Evolutionary conservation across 2,888 invertebrate species (phyloP), one percentile per base, ranked within the genome.

Genomic region (Coelopa pilipes): DNA sequence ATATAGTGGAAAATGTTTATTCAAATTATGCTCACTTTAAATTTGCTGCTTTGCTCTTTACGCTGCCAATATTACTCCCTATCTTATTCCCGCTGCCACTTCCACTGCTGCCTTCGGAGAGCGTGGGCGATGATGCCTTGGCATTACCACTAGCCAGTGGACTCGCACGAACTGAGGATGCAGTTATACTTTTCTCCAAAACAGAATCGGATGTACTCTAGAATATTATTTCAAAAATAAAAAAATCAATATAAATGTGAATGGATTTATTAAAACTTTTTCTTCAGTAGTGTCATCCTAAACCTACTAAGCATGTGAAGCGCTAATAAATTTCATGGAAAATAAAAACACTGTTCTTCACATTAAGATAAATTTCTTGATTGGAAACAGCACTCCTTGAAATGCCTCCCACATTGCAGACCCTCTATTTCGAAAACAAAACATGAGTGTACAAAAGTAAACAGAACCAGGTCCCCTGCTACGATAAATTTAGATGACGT

Each of bases 171-270:
- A 81, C 76, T 47, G 70, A n/a, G 59, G 82, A 71, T 7, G 34
- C 34, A 4, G 34, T 34, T 2, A 34, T 34, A 75, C 81, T 85
- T 73, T 85, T 87, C 75, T 87, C 87, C 80, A 90, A 88, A 74
- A 90, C 88, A 0, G 91, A 90, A 81, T 92, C 92, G 12, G 5
- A 15, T 1, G 34, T 24, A 21, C 34, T 34, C 34, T 34, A 34
- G 34, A 34, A 34, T 7, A 7, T 7, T 7, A 34, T 34, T 34
- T 4, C 34, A 34, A 34, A n/a, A n/a, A n/a, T n/a, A n/a, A n/a
- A n/a, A n/a, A n/a, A n/a, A 34, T 34, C 34, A 34, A 34, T 34
- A 4, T 34, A 34, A 34, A 34, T 34, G 34, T 34, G 4, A 4
- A 34, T 34, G 34, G 34, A 34, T 34, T 34, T 34, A 34, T 34